Percentiles rank a stretch among this genome's conserved stretches.
phyloP scores from a whole-genome alignment of 2,888 invertebrate genomes.

The Drosophila kambysellisi region DNA sequence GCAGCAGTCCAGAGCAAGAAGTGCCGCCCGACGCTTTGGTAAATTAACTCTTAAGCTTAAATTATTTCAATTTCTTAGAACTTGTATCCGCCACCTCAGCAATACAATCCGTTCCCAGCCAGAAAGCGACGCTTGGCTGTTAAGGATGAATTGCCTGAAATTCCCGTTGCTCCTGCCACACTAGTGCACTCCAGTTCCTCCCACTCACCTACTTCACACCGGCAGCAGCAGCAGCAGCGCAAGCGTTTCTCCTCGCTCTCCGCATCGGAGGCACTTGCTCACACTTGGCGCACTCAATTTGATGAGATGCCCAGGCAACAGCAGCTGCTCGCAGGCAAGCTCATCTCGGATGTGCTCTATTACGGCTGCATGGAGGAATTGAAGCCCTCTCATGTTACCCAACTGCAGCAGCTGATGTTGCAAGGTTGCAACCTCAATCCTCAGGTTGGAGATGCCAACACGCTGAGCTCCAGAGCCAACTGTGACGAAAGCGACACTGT shows the following conservation, averaged over 20 bases:
- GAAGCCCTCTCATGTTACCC: conserved; percentile 41
- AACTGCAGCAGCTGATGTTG: conserved; percentile 44
- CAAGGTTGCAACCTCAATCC: neutral
- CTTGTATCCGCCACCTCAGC: neutral
- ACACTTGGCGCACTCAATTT: conserved; percentile 47
- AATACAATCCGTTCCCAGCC: neutral
- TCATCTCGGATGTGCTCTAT: conserved; percentile 50
- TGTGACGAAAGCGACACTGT: conserved; percentile 4
- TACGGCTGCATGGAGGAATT: conserved; percentile 55
- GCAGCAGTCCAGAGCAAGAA: conserved; percentile 11
- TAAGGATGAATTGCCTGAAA: conserved; percentile 15
- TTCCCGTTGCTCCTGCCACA: neutral
- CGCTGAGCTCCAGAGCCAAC: neutral
- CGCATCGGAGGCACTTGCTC: conserved; percentile 41
- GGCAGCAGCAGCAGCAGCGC: neutral
- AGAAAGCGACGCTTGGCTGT: conserved; percentile 27
- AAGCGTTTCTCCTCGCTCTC: neutral
- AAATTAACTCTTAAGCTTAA: neutral
- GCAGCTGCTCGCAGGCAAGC: conserved; percentile 40
- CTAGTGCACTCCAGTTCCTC: neutral
- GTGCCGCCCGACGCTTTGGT: conserved; percentile 4
- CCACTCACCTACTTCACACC: neutral
- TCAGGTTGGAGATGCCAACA: neutral
- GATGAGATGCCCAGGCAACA: conserved; percentile 39
- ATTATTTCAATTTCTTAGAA: neutral